phyloP scores from a whole-genome alignment of 2,113 vertebrate genomes.

The Halichoeres trimaculatus region DNA sequence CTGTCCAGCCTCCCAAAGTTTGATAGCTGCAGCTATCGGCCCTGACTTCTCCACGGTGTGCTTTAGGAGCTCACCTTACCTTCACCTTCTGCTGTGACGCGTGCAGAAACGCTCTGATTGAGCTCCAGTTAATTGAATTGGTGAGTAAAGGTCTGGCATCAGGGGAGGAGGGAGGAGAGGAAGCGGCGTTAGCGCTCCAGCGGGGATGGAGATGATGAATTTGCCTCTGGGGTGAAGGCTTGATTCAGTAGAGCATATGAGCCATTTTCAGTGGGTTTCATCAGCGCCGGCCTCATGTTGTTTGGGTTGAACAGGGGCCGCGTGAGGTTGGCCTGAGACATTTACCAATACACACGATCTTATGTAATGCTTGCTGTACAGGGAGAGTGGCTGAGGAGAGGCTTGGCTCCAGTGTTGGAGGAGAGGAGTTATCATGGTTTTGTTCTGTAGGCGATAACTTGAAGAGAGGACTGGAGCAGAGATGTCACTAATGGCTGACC shows the following conservation, averaged over 20 bases:
- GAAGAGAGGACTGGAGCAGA: too few relatives aligned
- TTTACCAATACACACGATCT: slow-evolving; percentile 43
- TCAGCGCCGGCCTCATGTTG: slow-evolving; percentile 52
- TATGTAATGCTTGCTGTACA: slow-evolving; percentile 37
- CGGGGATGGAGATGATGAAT: slow-evolving; percentile 71
- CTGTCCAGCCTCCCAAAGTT: slow-evolving; percentile 50
- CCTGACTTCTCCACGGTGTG: slow-evolving; percentile 46
- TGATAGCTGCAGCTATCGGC: slow-evolving; percentile 50
- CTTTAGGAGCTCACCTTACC: slow-evolving; percentile 58
- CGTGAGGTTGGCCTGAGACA: slow-evolving; percentile 33
- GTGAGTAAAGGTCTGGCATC: slow-evolving; percentile 51
- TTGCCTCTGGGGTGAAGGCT: slow-evolving; percentile 68
- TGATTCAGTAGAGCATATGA: slow-evolving; percentile 69
- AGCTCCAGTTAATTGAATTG: slow-evolving; percentile 69
- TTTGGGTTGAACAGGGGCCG: slow-evolving; percentile 14
- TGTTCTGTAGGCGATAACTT: not conserved
- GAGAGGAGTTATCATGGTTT: not conserved
- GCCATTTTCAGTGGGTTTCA: slow-evolving; percentile 59
- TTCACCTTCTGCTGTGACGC: slow-evolving; percentile 58
- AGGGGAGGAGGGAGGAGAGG: slow-evolving; percentile 31
- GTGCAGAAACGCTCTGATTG: slow-evolving; percentile 66
- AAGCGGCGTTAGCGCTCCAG: slow-evolving; percentile 47
- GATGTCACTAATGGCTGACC: too few relatives aligned
- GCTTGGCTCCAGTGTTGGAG: not conserved
- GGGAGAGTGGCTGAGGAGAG: slow-evolving; percentile 24